phyloP scores from a whole-genome alignment of 2,113 vertebrate genomes.

The Mesitornis unicolor region DNA sequence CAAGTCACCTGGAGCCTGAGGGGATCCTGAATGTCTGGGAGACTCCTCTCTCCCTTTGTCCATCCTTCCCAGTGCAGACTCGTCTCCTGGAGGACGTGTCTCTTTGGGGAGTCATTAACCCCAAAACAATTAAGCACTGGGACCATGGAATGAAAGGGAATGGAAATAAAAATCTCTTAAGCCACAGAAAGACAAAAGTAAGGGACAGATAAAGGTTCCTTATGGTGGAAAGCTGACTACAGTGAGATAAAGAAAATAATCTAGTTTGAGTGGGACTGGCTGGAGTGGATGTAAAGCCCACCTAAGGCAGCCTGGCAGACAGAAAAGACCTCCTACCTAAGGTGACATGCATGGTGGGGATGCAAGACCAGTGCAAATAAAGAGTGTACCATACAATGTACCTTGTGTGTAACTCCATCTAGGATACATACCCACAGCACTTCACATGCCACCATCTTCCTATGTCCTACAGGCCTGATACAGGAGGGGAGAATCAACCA shows the following conservation, averaged over 20 bases:
- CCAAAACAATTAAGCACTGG: neutral
- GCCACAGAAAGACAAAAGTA: neutral
- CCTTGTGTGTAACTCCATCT: neutral
- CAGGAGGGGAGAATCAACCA: neutral
- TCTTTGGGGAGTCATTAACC: neutral
- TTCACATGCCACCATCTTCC: neutral
- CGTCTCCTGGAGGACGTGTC: neutral
- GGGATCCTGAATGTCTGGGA: neutral
- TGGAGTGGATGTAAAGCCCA: neutral
- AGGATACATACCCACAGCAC: neutral
- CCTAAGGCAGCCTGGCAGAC: neutral
- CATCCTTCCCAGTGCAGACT: neutral
- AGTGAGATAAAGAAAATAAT: neutral
- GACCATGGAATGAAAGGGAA: neutral
- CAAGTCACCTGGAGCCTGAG: neutral
- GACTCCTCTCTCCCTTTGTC: neutral
- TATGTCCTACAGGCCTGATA: neutral
- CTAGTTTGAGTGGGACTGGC: rapidly evolving
- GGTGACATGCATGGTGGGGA: neutral
- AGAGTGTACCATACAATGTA: neutral
- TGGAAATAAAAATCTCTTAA: neutral
- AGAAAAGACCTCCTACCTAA: neutral
- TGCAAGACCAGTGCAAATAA: neutral
- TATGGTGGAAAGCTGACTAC: neutral
- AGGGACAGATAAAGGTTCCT: neutral